phyloP scores from a whole-genome alignment of 2,888 invertebrate genomes.

The Megaustenia siamemsis region DNA sequence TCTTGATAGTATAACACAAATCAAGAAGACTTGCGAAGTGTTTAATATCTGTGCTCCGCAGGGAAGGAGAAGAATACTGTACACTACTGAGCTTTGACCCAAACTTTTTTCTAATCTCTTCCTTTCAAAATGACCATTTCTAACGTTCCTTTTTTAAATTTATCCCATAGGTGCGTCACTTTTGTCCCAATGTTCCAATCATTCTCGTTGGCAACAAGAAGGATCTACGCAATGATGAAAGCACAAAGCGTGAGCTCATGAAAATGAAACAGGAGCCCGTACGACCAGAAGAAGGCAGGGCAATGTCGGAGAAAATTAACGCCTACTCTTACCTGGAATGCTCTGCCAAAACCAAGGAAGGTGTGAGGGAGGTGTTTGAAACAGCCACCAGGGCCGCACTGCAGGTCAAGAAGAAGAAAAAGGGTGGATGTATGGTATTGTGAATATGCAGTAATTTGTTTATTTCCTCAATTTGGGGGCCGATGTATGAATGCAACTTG shows the following conservation, averaged over 20 bases:
- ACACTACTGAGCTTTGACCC: no score
- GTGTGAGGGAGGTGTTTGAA: slow-evolving; percentile 99
- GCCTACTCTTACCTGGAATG: slow-evolving; percentile 99
- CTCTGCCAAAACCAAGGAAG: slow-evolving; percentile 99
- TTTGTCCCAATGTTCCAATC: slow-evolving; percentile 99
- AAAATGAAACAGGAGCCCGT: slow-evolving; percentile 99
- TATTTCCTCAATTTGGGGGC: neutral
- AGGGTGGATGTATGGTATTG: slow-evolving; percentile 61
- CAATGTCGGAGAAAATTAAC: slow-evolving; percentile 99
- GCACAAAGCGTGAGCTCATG: slow-evolving; percentile 84
- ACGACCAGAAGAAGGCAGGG: slow-evolving; percentile 96
- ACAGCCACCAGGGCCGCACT: slow-evolving; percentile 98
- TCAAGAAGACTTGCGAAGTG: no score
- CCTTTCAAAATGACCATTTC: neutral
- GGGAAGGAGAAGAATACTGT: no score
- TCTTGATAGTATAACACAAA: no score
- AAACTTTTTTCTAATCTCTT: no score
- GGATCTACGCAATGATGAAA: slow-evolving; percentile 82
- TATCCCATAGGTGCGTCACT: slow-evolving; percentile 85
- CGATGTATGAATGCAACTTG: neutral
- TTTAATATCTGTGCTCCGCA: no score
- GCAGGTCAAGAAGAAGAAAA: slow-evolving; percentile 86
- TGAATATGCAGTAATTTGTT: slow-evolving; percentile 51
- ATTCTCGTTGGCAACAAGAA: slow-evolving; percentile 97
- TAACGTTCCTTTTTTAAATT: neutral